phyloP scores from a whole-genome alignment of 2,797 vertebrate genomes.

The Hylomyscus alleni region DNA sequence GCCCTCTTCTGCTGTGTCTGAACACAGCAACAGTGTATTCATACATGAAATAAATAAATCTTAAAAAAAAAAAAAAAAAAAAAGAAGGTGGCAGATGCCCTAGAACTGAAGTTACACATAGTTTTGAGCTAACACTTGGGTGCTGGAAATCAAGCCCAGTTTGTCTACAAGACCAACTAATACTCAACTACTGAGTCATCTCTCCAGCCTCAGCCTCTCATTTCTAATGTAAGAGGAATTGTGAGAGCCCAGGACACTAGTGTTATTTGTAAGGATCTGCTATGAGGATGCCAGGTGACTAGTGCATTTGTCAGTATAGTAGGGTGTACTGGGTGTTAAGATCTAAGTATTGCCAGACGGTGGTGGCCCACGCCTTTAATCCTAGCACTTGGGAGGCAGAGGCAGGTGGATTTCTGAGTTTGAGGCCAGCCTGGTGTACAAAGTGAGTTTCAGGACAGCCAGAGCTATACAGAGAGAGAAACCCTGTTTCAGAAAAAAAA shows the following conservation, averaged over 20 bases:
- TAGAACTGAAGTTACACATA: neutral
- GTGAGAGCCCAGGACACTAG: neutral
- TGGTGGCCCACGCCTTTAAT: too few relatives aligned
- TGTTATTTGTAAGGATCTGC: constrained; percentile 1
- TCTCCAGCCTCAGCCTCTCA: neutral
- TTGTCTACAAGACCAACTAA: neutral
- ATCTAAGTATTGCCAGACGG: neutral
- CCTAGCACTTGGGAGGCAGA: too few relatives aligned
- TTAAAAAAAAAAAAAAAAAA: neutral
- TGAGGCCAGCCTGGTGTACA: too few relatives aligned
- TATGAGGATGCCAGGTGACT: neutral
- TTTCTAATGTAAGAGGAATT: neutral
- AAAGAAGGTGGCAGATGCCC: neutral
- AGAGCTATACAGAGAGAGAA: too few relatives aligned
- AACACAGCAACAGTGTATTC: too few relatives aligned
- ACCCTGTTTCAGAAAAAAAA: too few relatives aligned
- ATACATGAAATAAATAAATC: too few relatives aligned
- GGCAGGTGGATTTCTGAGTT: too few relatives aligned
- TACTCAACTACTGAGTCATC: neutral
- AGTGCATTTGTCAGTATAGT: neutral
- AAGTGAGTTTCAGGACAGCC: too few relatives aligned
- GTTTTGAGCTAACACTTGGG: neutral
- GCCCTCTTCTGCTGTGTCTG: too few relatives aligned
- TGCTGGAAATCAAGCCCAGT: neutral
- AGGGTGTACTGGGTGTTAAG: neutral